Conservation (phyloP, 1,140 invertebrate species). For the Leptinotarsa defecta region DNA sequence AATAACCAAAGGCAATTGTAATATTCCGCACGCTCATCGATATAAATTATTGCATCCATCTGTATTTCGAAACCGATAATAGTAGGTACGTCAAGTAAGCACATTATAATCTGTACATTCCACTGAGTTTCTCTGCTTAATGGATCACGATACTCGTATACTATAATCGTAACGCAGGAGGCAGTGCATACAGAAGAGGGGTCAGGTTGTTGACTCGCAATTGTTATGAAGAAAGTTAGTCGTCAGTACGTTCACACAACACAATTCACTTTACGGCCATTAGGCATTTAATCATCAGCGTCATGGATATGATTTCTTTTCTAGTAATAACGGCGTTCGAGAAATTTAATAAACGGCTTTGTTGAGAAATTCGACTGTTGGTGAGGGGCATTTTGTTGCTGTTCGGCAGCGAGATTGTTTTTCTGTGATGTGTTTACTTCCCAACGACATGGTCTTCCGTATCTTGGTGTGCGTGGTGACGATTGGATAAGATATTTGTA, state of each 20-base stretch:
- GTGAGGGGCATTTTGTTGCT: not conserved
- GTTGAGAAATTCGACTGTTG: not conserved
- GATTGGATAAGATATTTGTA: no score
- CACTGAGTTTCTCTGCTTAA: not conserved
- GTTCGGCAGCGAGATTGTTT: not conserved
- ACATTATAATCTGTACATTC: not conserved
- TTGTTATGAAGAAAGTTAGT: constrained; percentile 23
- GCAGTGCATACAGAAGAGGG: constrained; percentile 5
- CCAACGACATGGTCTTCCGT: not conserved
- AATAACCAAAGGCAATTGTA: no score
- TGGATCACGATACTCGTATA: not conserved
- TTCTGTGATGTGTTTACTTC: not conserved
- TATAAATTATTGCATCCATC: no score
- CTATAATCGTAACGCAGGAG: not conserved
- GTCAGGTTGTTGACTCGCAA: constrained; percentile 15
- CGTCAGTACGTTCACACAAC: not conserved
- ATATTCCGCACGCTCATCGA: no score
- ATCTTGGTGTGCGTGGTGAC: not conserved
- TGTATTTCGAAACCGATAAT: no score
- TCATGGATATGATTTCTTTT: not conserved
- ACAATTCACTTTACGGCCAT: not conserved
- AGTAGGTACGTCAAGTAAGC: no score
- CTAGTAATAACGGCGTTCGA: not conserved
- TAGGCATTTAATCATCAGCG: not conserved
- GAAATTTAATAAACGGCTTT: not conserved